These are phyloP conservation scores for Caenorhabditis panamensis DNA, from an alignment of 2,888 invertebrate genomes.

Conservation along the genomic window DNA sequence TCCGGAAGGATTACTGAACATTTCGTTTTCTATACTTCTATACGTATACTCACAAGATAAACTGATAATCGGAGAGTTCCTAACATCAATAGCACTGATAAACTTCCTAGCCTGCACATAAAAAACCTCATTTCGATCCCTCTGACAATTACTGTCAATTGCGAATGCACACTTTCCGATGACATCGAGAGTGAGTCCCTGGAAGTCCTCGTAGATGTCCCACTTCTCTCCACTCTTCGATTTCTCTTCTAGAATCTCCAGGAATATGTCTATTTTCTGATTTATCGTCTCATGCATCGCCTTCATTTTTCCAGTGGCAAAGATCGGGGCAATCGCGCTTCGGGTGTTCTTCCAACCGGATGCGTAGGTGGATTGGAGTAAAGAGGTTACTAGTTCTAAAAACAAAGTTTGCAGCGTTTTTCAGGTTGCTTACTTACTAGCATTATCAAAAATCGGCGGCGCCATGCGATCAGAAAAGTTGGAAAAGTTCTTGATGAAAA, in stretches of 20 bases:
- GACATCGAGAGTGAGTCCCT: conserved; percentile 76
- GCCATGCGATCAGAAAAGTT: conserved; percentile 73
- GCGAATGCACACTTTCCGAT: conserved; percentile 76
- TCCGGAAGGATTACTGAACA: conserved; percentile 64
- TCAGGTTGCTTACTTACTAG: conserved; percentile 30
- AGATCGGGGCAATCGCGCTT: conserved; percentile 43
- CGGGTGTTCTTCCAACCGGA: conserved; percentile 51
- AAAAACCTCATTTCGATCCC: conserved; percentile 66
- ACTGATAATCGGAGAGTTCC: conserved; percentile 20
- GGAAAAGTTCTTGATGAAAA: conserved; percentile 74
- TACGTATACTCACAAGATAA: conserved; percentile 41
- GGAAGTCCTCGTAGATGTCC: conserved; percentile 76
- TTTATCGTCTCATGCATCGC: conserved; percentile 61
- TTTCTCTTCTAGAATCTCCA: conserved; percentile 66
- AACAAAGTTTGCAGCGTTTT: too few species aligned
- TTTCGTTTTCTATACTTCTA: too few species aligned
- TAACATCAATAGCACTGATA: conserved; percentile 25
- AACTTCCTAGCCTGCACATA: conserved; percentile 53
- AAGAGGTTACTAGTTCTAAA: conserved; percentile 25
- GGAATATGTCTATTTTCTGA: conserved; percentile 60
- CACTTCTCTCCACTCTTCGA: conserved; percentile 44
- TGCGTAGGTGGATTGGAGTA: conserved; percentile 35
- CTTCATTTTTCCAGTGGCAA: conserved; percentile 63
- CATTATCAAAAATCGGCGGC: conserved; percentile 53
- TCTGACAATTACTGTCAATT: conserved; percentile 67